These are phyloP conservation scores for Sphaeramia orbicularis DNA, from an alignment of 2,797 vertebrate species.

Conservation along the genomic window DNA sequence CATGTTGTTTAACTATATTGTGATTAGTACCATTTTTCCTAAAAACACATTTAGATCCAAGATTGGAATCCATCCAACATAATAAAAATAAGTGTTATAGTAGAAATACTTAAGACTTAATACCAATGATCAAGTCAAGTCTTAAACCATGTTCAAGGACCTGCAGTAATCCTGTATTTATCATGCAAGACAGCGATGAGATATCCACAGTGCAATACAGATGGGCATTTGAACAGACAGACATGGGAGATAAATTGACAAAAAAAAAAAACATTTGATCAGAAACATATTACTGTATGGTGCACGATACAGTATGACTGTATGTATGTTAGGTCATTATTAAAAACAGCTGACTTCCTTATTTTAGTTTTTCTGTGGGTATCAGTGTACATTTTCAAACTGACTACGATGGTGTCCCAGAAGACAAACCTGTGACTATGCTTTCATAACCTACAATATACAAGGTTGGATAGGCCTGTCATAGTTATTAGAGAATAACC, in stretches of 20 bases:
- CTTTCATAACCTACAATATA: not conserved
- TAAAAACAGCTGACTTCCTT: not conserved
- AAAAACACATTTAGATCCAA: too few relatives aligned
- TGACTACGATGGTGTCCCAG: constrained; percentile 8
- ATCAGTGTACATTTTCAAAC: not conserved
- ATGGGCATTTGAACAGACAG: constrained; percentile 40
- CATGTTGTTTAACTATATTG: too few relatives aligned
- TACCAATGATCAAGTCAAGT: too few relatives aligned
- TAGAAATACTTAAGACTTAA: too few relatives aligned
- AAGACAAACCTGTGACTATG: constrained; percentile 13
- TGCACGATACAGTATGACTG: too few relatives aligned
- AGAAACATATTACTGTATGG: not conserved
- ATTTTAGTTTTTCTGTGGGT: not conserved
- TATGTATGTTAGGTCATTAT: too few relatives aligned
- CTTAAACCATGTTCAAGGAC: too few relatives aligned
- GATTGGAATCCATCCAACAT: too few relatives aligned
- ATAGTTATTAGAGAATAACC: too few relatives aligned
- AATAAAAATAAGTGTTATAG: too few relatives aligned
- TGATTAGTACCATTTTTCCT: too few relatives aligned
- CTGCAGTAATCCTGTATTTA: not conserved
- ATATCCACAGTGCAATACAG: constrained; percentile 32
- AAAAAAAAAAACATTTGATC: constrained; percentile 25
- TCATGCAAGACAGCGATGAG: constrained; percentile 45
- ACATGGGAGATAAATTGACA: constrained; percentile 35
- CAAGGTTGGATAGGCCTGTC: too few relatives aligned